These are phyloP conservation scores for Cheilosia scutellata DNA, from an alignment of 2,888 invertebrate species.

Conservation along the genomic window DNA sequence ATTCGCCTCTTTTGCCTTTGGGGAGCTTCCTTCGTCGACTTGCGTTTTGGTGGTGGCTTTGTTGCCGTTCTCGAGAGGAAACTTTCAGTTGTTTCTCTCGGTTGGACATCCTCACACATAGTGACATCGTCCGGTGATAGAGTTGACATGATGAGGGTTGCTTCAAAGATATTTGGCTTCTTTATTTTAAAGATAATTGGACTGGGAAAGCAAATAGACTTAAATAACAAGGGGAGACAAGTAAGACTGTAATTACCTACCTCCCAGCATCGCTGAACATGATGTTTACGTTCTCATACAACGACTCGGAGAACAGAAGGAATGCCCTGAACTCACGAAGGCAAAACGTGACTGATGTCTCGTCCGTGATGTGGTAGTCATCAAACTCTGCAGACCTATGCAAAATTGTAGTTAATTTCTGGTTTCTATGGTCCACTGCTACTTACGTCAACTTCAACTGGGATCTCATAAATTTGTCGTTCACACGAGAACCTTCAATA, in stretches of 20 bases:
- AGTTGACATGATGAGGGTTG: slow-evolving; percentile 91
- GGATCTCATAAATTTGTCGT: slow-evolving; percentile 90
- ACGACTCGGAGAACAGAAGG: slow-evolving; percentile 90
- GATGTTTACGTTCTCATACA: slow-evolving; percentile 88
- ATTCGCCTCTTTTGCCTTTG: slow-evolving; percentile 9
- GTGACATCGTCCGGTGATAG: slow-evolving; percentile 82
- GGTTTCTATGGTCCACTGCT: background rate
- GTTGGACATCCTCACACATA: slow-evolving; percentile 79
- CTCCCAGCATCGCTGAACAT: slow-evolving; percentile 91
- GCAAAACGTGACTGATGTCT: slow-evolving; percentile 92
- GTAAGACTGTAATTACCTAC: slow-evolving; percentile 83
- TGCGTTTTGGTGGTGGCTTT: slow-evolving; percentile 35
- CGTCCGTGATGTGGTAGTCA: slow-evolving; percentile 82
- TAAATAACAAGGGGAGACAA: background rate
- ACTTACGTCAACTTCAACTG: slow-evolving; percentile 88
- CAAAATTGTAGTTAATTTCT: background rate
- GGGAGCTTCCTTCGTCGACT: background rate
- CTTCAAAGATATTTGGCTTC: slow-evolving; percentile 90
- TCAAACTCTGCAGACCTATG: slow-evolving; percentile 80
- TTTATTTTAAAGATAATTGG: slow-evolving; percentile 91
- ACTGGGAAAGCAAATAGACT: slow-evolving; percentile 80
- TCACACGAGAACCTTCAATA: slow-evolving; percentile 87
- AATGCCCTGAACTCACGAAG: slow-evolving; percentile 93
- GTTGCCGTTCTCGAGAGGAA: slow-evolving; percentile 63
- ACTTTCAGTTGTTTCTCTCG: slow-evolving; percentile 76